A percentile compares a stretch with the other conserved stretches of the same genome.
Conservation (phyloP, 2,113 vertebrate species). For the Anoura caudifer region DNA sequence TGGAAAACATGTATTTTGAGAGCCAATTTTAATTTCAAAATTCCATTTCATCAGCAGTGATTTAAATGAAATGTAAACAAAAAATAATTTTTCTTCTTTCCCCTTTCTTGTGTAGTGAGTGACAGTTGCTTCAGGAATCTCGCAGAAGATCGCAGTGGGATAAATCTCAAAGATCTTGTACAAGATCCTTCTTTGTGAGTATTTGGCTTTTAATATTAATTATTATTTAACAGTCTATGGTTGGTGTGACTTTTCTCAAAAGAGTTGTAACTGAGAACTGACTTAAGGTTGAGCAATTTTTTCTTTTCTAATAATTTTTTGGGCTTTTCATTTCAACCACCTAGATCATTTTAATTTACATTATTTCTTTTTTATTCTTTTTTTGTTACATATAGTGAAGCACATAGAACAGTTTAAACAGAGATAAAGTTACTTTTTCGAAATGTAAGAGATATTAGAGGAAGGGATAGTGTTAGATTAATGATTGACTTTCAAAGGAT, state of each 20-base stretch:
- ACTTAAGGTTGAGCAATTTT: slow-evolving; percentile 26
- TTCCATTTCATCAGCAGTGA: neutral
- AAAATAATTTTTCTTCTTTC: slow-evolving; percentile 55
- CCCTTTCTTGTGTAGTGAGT: slow-evolving; percentile 88
- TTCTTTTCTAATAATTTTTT: slow-evolving; percentile 20
- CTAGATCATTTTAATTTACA: too few relatives aligned
- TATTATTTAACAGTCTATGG: slow-evolving; percentile 68
- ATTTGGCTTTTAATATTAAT: slow-evolving; percentile 75
- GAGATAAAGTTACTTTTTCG: slow-evolving; percentile 22
- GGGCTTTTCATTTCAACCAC: too few relatives aligned
- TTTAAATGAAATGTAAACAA: slow-evolving; percentile 19
- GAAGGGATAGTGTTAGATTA: neutral
- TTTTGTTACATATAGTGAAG: slow-evolving; percentile 5
- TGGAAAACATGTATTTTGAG: neutral
- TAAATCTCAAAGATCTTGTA: slow-evolving; percentile 99
- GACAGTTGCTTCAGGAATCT: slow-evolving; percentile 99
- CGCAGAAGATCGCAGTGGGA: slow-evolving; percentile 97
- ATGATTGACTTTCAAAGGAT: neutral
- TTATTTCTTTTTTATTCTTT: neutral
- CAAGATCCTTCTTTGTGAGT: slow-evolving; percentile 99
- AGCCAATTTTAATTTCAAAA: neutral
- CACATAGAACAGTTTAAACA: neutral
- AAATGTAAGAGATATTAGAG: neutral
- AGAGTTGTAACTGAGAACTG: slow-evolving; percentile 55
- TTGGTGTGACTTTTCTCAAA: slow-evolving; percentile 57